Conservation (phyloP, 1,140 invertebrate species). For the Bombyx mori region DNA sequence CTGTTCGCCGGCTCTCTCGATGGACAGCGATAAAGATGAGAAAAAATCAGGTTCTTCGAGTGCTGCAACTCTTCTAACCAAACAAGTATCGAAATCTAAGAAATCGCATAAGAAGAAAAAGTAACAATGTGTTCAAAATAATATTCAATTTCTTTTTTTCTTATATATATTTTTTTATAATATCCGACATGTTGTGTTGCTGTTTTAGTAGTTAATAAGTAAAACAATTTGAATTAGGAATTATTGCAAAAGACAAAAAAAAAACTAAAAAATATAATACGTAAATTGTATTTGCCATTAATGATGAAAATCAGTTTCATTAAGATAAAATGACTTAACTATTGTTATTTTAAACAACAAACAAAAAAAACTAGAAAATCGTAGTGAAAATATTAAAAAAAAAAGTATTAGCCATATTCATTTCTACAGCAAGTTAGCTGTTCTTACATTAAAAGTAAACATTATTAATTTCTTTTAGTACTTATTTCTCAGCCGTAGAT, state of each 20-base stretch:
- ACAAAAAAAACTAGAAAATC: too few relatives aligned
- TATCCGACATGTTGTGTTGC: conserved; percentile 24
- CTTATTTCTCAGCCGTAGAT: too few relatives aligned
- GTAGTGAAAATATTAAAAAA: conserved; percentile 42
- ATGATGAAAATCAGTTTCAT: neutral
- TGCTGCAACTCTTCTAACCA: conserved; percentile 32
- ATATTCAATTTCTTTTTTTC: conserved; percentile 22
- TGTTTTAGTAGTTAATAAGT: conserved; percentile 38
- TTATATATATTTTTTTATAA: conserved; percentile 19
- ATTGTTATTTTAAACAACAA: neutral
- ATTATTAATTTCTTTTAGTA: too few relatives aligned
- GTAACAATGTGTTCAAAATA: conserved; percentile 39
- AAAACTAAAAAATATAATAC: conserved; percentile 20
- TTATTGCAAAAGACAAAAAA: conserved; percentile 38
- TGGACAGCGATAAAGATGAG: conserved; percentile 62
- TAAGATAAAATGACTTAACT: neutral
- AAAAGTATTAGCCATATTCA: conserved; percentile 9
- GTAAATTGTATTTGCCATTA: conserved; percentile 15
- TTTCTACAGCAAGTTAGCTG: too few relatives aligned
- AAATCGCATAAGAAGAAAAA: conserved; percentile 63
- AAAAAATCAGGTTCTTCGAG: conserved; percentile 36
- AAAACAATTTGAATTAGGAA: conserved; percentile 16
- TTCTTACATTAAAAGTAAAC: too few relatives aligned
- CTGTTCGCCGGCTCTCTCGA: conserved; percentile 48
- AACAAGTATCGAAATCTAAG: conserved; percentile 52